Conservation (phyloP, 2,888 invertebrate genomes). For the Drosophila incognita region DNA sequence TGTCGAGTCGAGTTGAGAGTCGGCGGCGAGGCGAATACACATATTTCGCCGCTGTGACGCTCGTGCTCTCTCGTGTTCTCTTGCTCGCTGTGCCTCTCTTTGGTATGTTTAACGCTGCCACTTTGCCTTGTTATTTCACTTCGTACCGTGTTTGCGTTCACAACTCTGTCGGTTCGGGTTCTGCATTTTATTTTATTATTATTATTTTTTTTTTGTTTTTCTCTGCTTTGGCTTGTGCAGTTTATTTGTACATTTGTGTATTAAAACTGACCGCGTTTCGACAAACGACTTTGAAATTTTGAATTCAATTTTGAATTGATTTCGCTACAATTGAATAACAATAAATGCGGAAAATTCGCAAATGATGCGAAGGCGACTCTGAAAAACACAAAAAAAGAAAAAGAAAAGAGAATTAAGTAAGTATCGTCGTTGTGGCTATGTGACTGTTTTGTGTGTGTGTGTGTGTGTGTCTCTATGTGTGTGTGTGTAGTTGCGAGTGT, state of each 20-base stretch:
- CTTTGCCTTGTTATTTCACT: conserved; percentile 77
- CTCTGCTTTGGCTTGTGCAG: conserved; percentile 69
- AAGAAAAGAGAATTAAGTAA: conserved; percentile 69
- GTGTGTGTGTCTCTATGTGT: conserved; percentile 13
- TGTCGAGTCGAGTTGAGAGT: conserved; percentile 28
- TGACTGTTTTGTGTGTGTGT: conserved; percentile 31
- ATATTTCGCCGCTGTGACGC: conserved; percentile 54
- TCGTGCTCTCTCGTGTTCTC: conserved; percentile 46
- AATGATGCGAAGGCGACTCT: conserved; percentile 65
- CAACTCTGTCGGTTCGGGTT: conserved; percentile 77
- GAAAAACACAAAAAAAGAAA: conserved; percentile 38
- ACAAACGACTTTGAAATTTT: conserved; percentile 35
- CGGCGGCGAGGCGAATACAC: conserved; percentile 62
- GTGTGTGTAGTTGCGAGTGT: conserved; percentile 20
- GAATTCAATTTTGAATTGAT: conserved; percentile 41
- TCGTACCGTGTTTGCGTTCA: conserved; percentile 78
- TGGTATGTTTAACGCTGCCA: conserved; percentile 56
- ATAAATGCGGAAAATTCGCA: conserved; percentile 75
- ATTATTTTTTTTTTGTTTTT: conserved; percentile 77
- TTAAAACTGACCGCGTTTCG: conserved; percentile 46
- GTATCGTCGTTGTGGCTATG: conserved; percentile 66
- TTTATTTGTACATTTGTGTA: conserved; percentile 60
- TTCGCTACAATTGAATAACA: conserved; percentile 52
- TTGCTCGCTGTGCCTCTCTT: conserved; percentile 48
- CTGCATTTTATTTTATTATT: conserved; percentile 78